Evolutionary conservation across 2,888 invertebrate species (phyloP).

Genomic region (Pammene aurita): DNA sequence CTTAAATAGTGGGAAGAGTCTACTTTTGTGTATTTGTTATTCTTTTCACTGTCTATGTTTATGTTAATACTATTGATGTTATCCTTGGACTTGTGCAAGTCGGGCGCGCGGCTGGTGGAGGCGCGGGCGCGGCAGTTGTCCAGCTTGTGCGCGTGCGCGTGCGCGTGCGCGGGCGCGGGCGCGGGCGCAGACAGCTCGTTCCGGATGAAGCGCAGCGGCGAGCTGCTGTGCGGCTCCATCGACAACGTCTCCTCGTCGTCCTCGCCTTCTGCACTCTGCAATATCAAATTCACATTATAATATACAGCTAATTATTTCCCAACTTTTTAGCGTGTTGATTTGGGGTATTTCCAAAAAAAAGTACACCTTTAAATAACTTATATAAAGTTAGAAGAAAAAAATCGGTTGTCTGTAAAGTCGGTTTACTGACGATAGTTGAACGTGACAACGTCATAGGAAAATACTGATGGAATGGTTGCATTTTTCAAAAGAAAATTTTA

Average conservation of each 20-base stretch:
- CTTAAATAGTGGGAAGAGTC: conserved; percentile 53
- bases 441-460: too few species aligned
- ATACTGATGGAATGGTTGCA: too few species aligned
- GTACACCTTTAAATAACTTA: too few species aligned
- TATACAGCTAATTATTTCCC: too few species aligned
- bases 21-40: conserved; percentile 63
- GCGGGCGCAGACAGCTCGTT: conserved; percentile 69
- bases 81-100: conserved; percentile 69
- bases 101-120: conserved; percentile 60
- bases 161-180: conserved; percentile 20
- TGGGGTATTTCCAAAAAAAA: too few species aligned
- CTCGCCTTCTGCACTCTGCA: conserved; percentile 80
- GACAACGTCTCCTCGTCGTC: conserved; percentile 84
- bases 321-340: too few species aligned
- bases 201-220: conserved; percentile 65
- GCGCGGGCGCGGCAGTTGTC: conserved; percentile 57
- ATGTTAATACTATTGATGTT: conserved; percentile 73
- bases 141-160: conserved; percentile 44
- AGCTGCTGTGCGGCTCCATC: conserved; percentile 71
- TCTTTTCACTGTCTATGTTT: conserved; percentile 63
- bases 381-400: too few species aligned
- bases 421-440: too few species aligned
- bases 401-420: too few species aligned
- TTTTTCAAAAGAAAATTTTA: too few species aligned
- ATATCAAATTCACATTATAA: conserved; percentile 4